Evolutionary conservation across 2,797 vertebrate species (phyloP), one percentile per base, ranked within the genome.

Genomic region (Ara ararauna): DNA sequence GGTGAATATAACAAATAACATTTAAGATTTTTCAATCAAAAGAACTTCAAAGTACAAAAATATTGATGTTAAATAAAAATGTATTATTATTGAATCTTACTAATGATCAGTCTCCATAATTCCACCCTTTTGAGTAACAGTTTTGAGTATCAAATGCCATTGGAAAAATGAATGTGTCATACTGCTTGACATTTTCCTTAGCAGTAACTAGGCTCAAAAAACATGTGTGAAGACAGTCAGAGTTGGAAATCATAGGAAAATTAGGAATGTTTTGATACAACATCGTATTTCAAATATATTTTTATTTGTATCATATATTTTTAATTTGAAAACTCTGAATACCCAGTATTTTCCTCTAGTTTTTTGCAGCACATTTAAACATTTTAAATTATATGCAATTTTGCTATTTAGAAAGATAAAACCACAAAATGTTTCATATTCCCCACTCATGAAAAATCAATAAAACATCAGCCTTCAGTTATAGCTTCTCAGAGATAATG

Each of bases 351-450:
- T 73, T 48, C 2, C 9, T 8, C 36, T 47, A 51, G 13, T 6
- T 47, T 54, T 82, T 85, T 74, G 17, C 13, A 68, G 29, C 19
- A 24, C 4, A 38, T 51, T 65, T 68, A 68, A 71, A 24, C 26
- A 1, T 2, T 73, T 17, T 53, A 62, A 53, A 67, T 48, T 0
- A 0, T 18, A 40, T 7, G 13, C 4, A 19, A 13, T 40, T 67
- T 93, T 45, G 9, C 14, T 79, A 2, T 30, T 82, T 79, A 18
- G 7, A 58, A 65, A 47, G 19, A n/a, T 6, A 70, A 64, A 20
- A 45, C 2, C 18, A 53, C 13, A 40, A 73, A 66, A 42, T 10
- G 0, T 3, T 50, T 83, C 23, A 13, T 73, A 26, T 74, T 73
- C 21, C 7, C 3, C 6, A 29, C 2, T 58, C 6, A 42, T 29